phyloP scores from a whole-genome alignment of 2,797 vertebrate genomes.

The Nannoperca obscura region DNA sequence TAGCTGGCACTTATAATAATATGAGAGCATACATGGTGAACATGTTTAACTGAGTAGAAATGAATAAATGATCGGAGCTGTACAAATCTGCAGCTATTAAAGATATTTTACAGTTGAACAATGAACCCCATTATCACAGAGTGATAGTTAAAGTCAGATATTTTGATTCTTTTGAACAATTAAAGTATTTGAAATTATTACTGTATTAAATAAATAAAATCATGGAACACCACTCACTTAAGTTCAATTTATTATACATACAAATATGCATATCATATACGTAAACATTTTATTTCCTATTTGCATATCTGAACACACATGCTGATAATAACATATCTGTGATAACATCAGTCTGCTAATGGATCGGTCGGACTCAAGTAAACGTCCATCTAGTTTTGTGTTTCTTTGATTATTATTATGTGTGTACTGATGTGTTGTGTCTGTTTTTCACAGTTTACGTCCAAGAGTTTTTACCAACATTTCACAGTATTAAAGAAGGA shows the following conservation, averaged over 20 bases:
- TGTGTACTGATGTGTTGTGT: background rate
- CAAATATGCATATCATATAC: background rate
- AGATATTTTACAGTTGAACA: background rate
- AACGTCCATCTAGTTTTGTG: background rate
- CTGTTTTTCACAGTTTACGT: constrained; percentile 73
- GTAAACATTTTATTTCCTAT: background rate
- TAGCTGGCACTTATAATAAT: background rate
- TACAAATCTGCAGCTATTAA: background rate
- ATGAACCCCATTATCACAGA: background rate
- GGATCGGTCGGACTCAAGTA: background rate
- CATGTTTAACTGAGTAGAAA: background rate
- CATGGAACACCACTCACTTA: no score
- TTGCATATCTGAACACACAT: background rate
- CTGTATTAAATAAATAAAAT: background rate
- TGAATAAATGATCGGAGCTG: background rate
- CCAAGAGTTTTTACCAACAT: constrained; percentile 82
- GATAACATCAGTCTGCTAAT: background rate
- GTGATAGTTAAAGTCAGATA: background rate
- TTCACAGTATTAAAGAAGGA: constrained; percentile 70
- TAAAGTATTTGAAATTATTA: background rate
- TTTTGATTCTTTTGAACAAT: background rate
- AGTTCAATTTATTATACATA: background rate
- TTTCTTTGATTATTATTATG: background rate
- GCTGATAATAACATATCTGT: background rate
- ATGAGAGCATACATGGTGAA: background rate